These are phyloP conservation scores for Heliocidaris tuberculata DNA, from an alignment of 35 echinoderm and acorn worm species.

Conservation along the genomic window DNA sequence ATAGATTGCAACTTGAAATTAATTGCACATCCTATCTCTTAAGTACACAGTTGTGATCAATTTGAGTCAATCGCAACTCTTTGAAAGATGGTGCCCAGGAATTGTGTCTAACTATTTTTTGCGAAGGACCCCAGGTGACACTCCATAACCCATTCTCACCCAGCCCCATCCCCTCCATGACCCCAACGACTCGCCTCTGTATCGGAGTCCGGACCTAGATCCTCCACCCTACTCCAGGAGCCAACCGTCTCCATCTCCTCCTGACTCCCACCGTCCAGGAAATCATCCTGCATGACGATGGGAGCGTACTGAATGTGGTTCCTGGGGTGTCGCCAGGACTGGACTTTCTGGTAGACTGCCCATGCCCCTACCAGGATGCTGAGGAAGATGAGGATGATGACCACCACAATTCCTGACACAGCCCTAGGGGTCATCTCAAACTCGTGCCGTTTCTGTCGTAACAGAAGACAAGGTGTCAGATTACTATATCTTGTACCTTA, in stretches of 20 bases:
- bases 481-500: too few relatives aligned
- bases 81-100: too few relatives aligned
- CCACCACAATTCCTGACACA: constrained; percentile 48
- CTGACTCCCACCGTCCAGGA: constrained; percentile 41
- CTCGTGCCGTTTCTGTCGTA: constrained; percentile 20
- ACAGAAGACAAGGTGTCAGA: not conserved
- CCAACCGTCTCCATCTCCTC: constrained; percentile 45
- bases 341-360: constrained; percentile 52
- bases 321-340: constrained; percentile 38
- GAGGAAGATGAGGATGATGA: constrained; percentile 51
- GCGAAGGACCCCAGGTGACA: not conserved
- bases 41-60: too few relatives aligned
- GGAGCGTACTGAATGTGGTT: constrained; percentile 50
- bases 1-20: too few relatives aligned
- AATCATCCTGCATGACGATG: constrained; percentile 58
- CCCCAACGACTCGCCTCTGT: not conserved
- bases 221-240: constrained; percentile 42
- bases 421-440: constrained; percentile 51
- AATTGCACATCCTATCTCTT: too few relatives aligned
- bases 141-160: not conserved
- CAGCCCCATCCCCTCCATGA: not conserved
- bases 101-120: too few relatives aligned
- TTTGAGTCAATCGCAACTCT: too few relatives aligned
- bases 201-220: constrained; percentile 40
- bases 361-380: constrained; percentile 50